Base-by-base conservation (phyloP, 2,797 vertebrate genomes). In the Scolopax rusticola region DNA sequence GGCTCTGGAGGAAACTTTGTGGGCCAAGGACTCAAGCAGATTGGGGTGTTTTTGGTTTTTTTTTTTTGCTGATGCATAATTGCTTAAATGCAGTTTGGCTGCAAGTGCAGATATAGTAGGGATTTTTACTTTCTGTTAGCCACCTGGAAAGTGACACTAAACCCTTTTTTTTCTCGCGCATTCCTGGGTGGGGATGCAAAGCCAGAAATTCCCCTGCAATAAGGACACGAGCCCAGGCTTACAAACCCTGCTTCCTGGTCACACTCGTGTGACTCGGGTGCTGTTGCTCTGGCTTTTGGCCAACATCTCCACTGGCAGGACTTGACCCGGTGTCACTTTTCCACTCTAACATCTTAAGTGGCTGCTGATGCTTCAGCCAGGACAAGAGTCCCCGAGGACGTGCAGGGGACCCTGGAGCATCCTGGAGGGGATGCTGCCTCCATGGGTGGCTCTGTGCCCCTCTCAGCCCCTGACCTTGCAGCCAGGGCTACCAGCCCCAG, bases 1-100 rank as follows among this genome's bases (percentile, higher is more conserved):
- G 50, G 11, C 68, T 89, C 87, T 85, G 60, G 78, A 64, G 85
- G 40, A 84, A 94, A 60, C n/a, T 89, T 80, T 51, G 53, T 54
- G 82, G 68, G 71, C 91, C 81, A 23, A 41, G 47, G 25, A 56
- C 57, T 91, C 8, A 43, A 85, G 43, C 18, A 87, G 69, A 43
- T 9, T 14, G 41, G 41, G 47, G 24, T 48, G 21, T 17, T 41
- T 48, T 23, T 24, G 23, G 12, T 41, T 16, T 48, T 53, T 30
- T 53, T 56, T 69, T 73, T 64, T 48, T 74, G 7, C 36, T 67
- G 15, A 71, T 81, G 48, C 18, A 24, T 89, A 79, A 79, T 38
- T 86, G 41, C 20, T 76, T 59, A 81, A 91, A 70, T 38, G 40
- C 47, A 92, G 30, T 50, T 81, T 92, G 61, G 36, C 65, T 84